Evolutionary conservation across 2,113 vertebrate genomes (phyloP).

Genomic region (Chunga burmeisteri): DNA sequence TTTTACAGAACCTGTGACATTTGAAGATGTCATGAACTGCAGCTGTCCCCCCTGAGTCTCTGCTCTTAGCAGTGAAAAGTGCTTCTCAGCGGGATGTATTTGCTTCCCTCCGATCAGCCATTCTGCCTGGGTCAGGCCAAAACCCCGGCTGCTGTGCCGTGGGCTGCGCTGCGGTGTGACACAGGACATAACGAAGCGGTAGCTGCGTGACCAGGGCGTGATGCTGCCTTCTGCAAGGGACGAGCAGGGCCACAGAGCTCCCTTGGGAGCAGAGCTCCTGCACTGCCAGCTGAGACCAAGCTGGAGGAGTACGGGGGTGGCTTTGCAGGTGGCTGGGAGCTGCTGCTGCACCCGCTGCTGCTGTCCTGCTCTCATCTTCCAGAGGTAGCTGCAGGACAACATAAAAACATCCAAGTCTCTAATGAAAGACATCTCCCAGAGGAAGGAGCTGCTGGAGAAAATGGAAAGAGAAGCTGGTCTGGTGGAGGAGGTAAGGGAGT

Average conservation of each 20-base stretch:
- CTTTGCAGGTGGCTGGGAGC: not conserved
- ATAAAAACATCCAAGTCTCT: constrained; percentile 38
- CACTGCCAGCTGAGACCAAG: not conserved
- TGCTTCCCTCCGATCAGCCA: not conserved
- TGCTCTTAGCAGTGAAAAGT: not conserved
- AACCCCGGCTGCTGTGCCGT: not conserved
- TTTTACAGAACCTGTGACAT: not conserved
- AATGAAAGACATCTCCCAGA: constrained; percentile 67
- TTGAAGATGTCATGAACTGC: not conserved
- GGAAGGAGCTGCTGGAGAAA: constrained; percentile 70
- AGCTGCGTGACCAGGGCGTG: not conserved
- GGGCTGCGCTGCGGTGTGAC: not conserved
- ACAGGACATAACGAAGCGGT: not conserved
- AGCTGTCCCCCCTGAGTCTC: not conserved
- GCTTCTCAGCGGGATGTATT: not conserved
- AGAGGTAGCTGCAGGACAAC: constrained; percentile 73
- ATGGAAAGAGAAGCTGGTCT: constrained; percentile 64
- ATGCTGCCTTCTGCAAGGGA: not conserved
- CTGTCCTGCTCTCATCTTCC: constrained; percentile 17
- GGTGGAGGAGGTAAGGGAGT: constrained; percentile 69
- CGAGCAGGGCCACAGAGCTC: fast-evolving
- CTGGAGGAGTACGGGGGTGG: not conserved
- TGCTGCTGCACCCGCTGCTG: not conserved
- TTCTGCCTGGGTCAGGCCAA: not conserved
- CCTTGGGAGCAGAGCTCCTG: not conserved